Conservation (phyloP, 1,140 invertebrate genomes). For the Pantala flavescens region DNA sequence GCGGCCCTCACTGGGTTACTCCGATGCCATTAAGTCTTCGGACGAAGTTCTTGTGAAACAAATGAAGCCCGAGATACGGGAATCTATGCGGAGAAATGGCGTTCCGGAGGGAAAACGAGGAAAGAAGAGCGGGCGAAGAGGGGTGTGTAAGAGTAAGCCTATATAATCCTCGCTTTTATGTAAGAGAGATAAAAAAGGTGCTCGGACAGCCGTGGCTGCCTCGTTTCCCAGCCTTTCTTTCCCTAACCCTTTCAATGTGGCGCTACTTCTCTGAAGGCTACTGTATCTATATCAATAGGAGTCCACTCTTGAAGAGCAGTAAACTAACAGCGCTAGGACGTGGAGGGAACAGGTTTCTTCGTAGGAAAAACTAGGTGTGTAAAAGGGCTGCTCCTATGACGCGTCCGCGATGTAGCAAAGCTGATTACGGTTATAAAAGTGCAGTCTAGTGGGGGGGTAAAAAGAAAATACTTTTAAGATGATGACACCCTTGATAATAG, state of each 20-base stretch:
- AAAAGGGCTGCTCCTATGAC: no score
- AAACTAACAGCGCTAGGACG: no score
- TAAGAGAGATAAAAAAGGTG: background rate
- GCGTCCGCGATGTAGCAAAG: no score
- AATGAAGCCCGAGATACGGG: background rate
- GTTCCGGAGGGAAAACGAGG: background rate
- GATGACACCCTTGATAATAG: no score
- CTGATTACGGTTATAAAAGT: no score
- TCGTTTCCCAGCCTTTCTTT: background rate
- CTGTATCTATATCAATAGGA: background rate
- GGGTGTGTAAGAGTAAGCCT: background rate
- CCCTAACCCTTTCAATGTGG: background rate
- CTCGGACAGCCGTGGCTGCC: background rate
- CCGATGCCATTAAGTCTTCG: background rate
- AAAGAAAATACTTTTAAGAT: no score
- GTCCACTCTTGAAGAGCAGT: no score
- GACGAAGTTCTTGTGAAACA: background rate
- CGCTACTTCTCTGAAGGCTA: background rate
- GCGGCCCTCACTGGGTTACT: no score
- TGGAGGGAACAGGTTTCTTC: no score
- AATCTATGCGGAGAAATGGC: background rate
- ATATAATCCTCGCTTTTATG: slow-evolving; percentile 10
- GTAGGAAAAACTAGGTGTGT: no score
- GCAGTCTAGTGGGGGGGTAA: no score
- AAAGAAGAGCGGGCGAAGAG: background rate